Conservation (phyloP, 2,888 invertebrate genomes). For the Thymelicus lineola region DNA sequence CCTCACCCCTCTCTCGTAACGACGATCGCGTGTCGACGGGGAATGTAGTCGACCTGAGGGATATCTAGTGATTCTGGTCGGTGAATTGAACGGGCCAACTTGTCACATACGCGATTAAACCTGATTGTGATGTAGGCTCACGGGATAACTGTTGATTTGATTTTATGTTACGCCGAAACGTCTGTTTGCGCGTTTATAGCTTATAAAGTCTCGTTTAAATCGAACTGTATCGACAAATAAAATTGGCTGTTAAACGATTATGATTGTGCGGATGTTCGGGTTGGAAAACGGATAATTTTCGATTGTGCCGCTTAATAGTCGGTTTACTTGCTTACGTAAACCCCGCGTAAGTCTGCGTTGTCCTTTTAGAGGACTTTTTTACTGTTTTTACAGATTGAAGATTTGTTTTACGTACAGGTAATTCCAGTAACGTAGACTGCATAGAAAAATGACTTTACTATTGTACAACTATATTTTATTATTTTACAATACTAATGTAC, state of each 20-base stretch:
- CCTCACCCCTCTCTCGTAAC: conserved; percentile 48
- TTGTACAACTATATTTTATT: too few species aligned
- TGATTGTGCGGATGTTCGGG: conserved; percentile 71
- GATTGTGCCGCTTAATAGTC: conserved; percentile 43
- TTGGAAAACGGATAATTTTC: conserved; percentile 63
- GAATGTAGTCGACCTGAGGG: conserved; percentile 32
- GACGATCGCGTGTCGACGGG: conserved; percentile 31
- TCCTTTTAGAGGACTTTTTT: neutral
- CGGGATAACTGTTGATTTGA: conserved; percentile 85
- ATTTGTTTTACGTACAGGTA: too few species aligned
- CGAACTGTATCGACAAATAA: conserved; percentile 78
- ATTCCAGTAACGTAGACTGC: neutral
- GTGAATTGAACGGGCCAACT: conserved; percentile 68
- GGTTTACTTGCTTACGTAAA: conserved; percentile 17
- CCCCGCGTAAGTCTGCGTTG: neutral
- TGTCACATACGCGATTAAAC: conserved; percentile 84
- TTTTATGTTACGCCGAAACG: conserved; percentile 83
- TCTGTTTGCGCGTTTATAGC: conserved; percentile 83
- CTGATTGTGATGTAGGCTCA: conserved; percentile 84
- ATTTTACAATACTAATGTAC: too few species aligned
- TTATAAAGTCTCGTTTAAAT: conserved; percentile 80
- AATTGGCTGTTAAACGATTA: conserved; percentile 78
- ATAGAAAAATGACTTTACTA: too few species aligned
- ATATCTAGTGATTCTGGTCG: conserved; percentile 47
- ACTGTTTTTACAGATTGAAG: too few species aligned